Conservation (phyloP, 2,113 vertebrate genomes). For the Anolis carolinensis region DNA sequence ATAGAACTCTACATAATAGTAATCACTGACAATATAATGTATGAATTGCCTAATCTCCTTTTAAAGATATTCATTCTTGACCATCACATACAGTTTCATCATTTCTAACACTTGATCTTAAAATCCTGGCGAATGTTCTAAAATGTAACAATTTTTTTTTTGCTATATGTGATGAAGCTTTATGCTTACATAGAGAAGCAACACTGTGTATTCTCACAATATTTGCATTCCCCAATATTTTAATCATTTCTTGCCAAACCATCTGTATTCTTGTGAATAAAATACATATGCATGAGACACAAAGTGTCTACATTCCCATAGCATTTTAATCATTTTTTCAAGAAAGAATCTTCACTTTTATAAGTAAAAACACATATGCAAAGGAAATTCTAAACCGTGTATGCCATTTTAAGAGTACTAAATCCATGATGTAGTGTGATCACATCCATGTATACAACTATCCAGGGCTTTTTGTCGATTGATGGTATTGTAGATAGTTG, state of each 20-base stretch:
- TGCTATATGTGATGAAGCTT: neutral
- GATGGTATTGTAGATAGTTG: neutral
- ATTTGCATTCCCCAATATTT: slow-evolving; percentile 14
- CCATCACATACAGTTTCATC: neutral
- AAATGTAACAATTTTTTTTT: slow-evolving; percentile 1
- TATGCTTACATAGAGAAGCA: slow-evolving; percentile 8
- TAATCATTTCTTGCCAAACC: slow-evolving; percentile 17
- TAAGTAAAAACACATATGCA: neutral
- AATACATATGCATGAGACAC: slow-evolving; percentile 1
- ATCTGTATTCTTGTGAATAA: slow-evolving; percentile 14
- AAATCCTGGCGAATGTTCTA: neutral
- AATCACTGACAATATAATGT: no score
- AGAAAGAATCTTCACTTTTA: slow-evolving; percentile 1
- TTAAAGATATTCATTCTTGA: no score
- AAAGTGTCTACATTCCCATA: neutral
- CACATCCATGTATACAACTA: neutral
- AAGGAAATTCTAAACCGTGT: neutral
- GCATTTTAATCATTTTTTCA: neutral
- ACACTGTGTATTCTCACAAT: slow-evolving; percentile 8
- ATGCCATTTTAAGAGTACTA: neutral
- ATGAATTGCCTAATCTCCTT: no score
- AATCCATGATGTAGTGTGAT: slow-evolving; percentile 4
- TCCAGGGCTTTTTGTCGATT: neutral
- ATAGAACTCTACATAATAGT: no score
- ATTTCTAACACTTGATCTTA: neutral